Evolutionary conservation across 2,113 vertebrate genomes (phyloP).

Genomic region (Hemichromis elongatus): DNA sequence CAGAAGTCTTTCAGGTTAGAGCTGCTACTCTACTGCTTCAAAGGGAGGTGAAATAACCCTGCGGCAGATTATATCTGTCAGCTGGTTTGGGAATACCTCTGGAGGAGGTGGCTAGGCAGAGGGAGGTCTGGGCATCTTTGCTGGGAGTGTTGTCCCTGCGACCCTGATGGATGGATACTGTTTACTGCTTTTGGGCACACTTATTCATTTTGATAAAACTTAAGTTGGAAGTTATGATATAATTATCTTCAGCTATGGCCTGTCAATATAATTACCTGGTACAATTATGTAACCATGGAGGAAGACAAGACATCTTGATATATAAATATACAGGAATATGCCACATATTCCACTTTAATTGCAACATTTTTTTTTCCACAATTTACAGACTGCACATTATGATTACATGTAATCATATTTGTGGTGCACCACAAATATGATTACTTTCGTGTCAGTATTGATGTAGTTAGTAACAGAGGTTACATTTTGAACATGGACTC

Average conservation of each 20-base stretch:
- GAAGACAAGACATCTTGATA: not conserved
- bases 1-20: not conserved
- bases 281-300: not conserved
- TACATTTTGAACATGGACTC: not conserved
- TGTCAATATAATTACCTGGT: not conserved
- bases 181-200: not conserved
- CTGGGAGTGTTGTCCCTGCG: not conserved
- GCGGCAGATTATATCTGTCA: not conserved
- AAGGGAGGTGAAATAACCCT: not conserved
- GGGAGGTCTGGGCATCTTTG: not conserved
- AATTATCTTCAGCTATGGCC: not conserved
- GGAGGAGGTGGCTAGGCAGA: not conserved
- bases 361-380: not conserved
- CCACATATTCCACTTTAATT: not conserved
- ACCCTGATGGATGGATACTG: not conserved
- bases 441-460: not conserved
- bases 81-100: not conserved
- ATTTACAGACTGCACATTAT: not conserved
- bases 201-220: not conserved
- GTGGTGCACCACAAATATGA: not conserved
- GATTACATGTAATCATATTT: too few relatives aligned
- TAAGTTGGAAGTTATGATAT: not conserved
- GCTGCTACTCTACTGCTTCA: not conserved
- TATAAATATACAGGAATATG: not conserved
- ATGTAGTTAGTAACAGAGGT: not conserved